These are phyloP conservation scores for Leucophenga maculata DNA, from an alignment of 2,888 invertebrate genomes.

Conservation along the genomic window DNA sequence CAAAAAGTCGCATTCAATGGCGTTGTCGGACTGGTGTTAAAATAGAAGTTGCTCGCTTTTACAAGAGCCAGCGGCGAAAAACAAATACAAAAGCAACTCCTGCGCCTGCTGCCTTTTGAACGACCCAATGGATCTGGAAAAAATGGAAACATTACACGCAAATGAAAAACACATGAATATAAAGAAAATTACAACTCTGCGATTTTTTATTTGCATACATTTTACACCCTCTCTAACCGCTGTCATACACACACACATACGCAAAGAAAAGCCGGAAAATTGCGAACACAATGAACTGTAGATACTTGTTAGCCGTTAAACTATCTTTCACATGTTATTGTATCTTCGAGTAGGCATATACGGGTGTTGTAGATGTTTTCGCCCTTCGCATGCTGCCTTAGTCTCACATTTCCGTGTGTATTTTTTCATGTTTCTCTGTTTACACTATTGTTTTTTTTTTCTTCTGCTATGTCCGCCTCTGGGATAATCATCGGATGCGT, in stretches of 20 bases:
- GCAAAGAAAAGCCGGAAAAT: not conserved
- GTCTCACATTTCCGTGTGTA: not conserved
- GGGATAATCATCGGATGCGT: not conserved
- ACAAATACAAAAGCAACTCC: not conserved
- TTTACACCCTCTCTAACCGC: slow-evolving; percentile 17
- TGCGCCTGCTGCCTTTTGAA: not conserved
- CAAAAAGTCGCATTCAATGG: too few species aligned
- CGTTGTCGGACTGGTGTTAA: too few species aligned
- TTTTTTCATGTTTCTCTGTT: slow-evolving; percentile 26
- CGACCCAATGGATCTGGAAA: not conserved
- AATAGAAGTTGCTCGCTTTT: not conserved
- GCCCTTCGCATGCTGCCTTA: not conserved
- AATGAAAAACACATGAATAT: slow-evolving; percentile 50
- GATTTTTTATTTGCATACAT: slow-evolving; percentile 63
- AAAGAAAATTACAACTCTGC: slow-evolving; percentile 54
- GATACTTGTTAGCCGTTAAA: not conserved
- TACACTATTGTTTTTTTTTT: not conserved
- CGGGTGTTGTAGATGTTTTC: slow-evolving; percentile 5
- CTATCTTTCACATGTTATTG: too few species aligned
- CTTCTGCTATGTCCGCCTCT: slow-evolving; percentile 1
- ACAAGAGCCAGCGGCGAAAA: not conserved
- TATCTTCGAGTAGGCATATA: not conserved
- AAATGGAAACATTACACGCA: slow-evolving; percentile 17
- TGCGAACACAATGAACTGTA: slow-evolving; percentile 36
- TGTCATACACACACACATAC: not conserved